These are phyloP conservation scores for Lates calcarifer DNA, from an alignment of 2,113 vertebrate species.

Conservation along the genomic window DNA sequence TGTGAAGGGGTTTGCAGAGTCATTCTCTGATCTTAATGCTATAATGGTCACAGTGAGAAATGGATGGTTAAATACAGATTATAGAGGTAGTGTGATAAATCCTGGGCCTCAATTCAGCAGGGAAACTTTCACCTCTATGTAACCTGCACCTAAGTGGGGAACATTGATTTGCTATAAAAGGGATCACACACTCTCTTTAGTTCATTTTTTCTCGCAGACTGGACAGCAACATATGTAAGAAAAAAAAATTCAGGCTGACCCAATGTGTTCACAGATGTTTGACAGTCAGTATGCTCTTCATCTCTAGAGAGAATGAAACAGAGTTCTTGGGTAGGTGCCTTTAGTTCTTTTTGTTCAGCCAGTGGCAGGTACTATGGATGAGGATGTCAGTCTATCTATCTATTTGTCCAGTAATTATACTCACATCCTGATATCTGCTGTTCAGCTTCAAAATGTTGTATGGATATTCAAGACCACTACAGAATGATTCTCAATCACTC, in stretches of 20 bases:
- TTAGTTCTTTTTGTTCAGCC: constrained; percentile 9
- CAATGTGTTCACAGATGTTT: constrained; percentile 23
- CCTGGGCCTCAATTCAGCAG: constrained; percentile 47
- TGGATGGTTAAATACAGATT: constrained; percentile 67
- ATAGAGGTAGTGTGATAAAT: constrained; percentile 56
- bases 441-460: not conserved
- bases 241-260: constrained; percentile 34
- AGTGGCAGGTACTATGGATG: not conserved
- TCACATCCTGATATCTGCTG: not conserved
- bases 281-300: not conserved
- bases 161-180: constrained; percentile 59
- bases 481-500: not conserved
- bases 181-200: constrained; percentile 8
- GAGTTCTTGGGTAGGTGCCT: not conserved
- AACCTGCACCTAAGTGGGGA: constrained; percentile 55
- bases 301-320: not conserved
- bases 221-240: constrained; percentile 36
- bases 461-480: not conserved
- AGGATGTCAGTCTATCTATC: not conserved
- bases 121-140: constrained; percentile 65
- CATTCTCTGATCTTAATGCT: constrained; percentile 53
- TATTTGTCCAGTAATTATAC: not conserved
- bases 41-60: constrained; percentile 56
- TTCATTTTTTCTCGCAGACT: constrained; percentile 15
- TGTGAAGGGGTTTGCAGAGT: constrained; percentile 33